Evolutionary conservation across 2,888 invertebrate species (phyloP).

Genomic region (Diadegma fenestrale): DNA sequence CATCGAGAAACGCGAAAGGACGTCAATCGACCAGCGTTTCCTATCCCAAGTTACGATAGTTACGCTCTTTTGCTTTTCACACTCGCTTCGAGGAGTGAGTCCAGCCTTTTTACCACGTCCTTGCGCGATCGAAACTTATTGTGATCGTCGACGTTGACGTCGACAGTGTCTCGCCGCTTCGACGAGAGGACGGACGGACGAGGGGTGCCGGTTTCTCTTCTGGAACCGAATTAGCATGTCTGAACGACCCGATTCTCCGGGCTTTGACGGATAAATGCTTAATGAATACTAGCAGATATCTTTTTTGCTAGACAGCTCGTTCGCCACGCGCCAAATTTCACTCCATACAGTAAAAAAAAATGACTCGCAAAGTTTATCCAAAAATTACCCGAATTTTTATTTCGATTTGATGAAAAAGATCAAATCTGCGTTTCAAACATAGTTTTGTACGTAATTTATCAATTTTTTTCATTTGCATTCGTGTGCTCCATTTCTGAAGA

Average conservation of each 20-base stretch:
- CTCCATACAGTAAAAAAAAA: background rate
- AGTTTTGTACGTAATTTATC: background rate
- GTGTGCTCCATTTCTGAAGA: background rate
- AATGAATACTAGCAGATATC: constrained; percentile 11
- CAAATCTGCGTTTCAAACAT: background rate
- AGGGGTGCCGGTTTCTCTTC: constrained; percentile 70
- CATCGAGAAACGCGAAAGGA: constrained; percentile 3
- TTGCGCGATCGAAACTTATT: constrained; percentile 44
- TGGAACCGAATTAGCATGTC: constrained; percentile 82
- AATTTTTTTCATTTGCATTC: background rate
- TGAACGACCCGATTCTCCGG: constrained; percentile 75
- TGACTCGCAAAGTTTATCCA: too few relatives aligned
- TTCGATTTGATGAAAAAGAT: background rate
- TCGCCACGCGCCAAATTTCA: background rate
- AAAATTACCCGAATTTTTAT: too few relatives aligned
- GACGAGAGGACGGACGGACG: constrained; percentile 50
- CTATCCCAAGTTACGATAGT: background rate
- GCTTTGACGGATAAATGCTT: constrained; percentile 17
- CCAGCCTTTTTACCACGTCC: constrained; percentile 1
- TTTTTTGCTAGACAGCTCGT: background rate
- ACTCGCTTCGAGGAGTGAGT: background rate
- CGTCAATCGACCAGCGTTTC: constrained; percentile 5
- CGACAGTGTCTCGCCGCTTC: constrained; percentile 38
- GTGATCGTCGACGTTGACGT: constrained; percentile 22
- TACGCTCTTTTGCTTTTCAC: constrained; percentile 16